Percentiles rank a stretch among this genome's conserved stretches.
Evolutionary conservation across 2,797 vertebrate genomes (phyloP).

Genomic region (Pitangus sulphuratus): DNA sequence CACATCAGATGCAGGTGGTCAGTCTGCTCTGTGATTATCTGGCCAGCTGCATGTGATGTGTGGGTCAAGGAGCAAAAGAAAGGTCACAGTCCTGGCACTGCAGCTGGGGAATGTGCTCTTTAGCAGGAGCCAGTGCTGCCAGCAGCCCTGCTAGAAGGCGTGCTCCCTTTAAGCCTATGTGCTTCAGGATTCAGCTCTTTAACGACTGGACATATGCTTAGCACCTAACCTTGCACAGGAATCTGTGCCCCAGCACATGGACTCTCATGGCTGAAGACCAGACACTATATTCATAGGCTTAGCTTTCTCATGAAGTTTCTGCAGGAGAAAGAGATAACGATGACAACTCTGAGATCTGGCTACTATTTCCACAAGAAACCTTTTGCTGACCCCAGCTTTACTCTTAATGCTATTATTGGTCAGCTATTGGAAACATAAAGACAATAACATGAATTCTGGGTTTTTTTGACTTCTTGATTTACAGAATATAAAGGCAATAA

Average conservation of each 20-base stretch:
- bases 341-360: background rate
- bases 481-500: background rate
- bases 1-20: constrained; percentile 44
- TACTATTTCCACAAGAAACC: background rate
- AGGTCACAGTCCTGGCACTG: constrained; percentile 35
- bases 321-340: background rate
- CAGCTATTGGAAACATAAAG: background rate
- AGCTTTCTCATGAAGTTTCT: background rate
- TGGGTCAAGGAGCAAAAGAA: constrained; percentile 62
- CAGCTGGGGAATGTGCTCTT: constrained; percentile 55
- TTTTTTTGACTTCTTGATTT: background rate
- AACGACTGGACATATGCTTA: background rate
- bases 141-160: background rate
- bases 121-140: background rate
- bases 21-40: constrained; percentile 27
- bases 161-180: background rate
- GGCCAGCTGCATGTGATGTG: constrained; percentile 51
- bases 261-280: background rate
- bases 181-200: background rate
- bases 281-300: background rate
- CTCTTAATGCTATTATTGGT: background rate
- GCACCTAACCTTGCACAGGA: background rate
- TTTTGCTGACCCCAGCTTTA: background rate
- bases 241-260: background rate
- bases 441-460: background rate